Evolutionary conservation across 2,888 invertebrate species (phyloP).

Genomic region (Cinara cedri): DNA sequence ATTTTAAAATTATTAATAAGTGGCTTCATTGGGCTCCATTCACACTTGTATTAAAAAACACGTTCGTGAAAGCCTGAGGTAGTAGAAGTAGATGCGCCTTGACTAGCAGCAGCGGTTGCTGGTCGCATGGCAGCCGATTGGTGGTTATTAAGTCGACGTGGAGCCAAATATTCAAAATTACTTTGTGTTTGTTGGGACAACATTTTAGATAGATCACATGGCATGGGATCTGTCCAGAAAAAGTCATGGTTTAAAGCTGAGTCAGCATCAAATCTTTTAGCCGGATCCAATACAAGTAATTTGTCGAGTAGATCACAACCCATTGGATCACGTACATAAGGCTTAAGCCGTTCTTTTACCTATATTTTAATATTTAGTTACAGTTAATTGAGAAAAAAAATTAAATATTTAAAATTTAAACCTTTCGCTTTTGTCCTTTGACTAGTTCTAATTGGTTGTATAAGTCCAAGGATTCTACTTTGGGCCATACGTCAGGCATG

Average conservation of each 20-base stretch:
- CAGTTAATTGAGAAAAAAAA: not conserved
- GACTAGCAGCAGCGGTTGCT: conserved; percentile 62
- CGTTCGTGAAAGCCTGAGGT: conserved; percentile 61
- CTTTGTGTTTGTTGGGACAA: conserved; percentile 85
- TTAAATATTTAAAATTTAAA: conserved; percentile 60
- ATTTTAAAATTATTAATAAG: not conserved
- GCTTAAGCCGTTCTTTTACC: conserved; percentile 81
- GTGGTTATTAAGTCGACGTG: conserved; percentile 74
- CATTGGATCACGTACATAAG: conserved; percentile 87
- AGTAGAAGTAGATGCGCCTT: conserved; percentile 60
- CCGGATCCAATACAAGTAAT: conserved; percentile 87
- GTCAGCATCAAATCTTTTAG: conserved; percentile 85
- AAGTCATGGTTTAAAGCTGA: conserved; percentile 95
- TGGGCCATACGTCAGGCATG: conserved; percentile 90
- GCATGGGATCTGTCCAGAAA: conserved; percentile 98
- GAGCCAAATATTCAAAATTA: conserved; percentile 92
- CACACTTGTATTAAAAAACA: not conserved
- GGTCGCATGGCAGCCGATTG: conserved; percentile 71
- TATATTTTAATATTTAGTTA: conserved; percentile 60
- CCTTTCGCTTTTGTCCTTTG: conserved; percentile 83
- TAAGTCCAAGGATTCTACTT: conserved; percentile 85
- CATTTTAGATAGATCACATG: conserved; percentile 88
- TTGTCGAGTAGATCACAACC: conserved; percentile 94
- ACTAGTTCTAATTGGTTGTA: conserved; percentile 87
- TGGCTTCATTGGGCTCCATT: not conserved